Evolutionary conservation across 2,113 vertebrate species (phyloP).

Genomic region (Limnothrissa miodon): DNA sequence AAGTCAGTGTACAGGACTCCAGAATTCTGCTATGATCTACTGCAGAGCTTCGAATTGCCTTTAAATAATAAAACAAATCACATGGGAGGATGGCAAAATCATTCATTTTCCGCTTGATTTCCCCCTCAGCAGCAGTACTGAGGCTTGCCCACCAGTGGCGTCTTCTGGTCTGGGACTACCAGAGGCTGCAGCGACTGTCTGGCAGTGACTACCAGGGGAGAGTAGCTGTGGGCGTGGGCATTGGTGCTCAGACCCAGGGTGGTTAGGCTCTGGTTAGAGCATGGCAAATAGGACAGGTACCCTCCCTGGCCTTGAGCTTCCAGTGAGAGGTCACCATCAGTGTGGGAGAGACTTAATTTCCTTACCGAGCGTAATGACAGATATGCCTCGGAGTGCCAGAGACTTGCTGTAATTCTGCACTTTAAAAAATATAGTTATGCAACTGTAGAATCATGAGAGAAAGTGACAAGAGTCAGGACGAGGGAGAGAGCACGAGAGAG

Average conservation of each 20-base stretch:
- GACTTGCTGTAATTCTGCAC: slow-evolving; percentile 57
- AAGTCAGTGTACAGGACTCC: slow-evolving; percentile 59
- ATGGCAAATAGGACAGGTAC: slow-evolving; percentile 35
- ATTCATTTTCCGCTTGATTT: slow-evolving; percentile 75
- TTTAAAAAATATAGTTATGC: slow-evolving; percentile 54
- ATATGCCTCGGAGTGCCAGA: slow-evolving; percentile 52
- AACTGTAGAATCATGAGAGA: slow-evolving; percentile 43
- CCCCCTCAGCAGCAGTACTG: slow-evolving; percentile 68
- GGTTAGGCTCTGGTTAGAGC: background rate
- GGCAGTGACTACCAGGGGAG: slow-evolving; percentile 29
- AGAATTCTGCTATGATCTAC: slow-evolving; percentile 64
- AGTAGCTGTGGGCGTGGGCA: slow-evolving; percentile 41
- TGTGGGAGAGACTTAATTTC: slow-evolving; percentile 34
- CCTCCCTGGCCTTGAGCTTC: slow-evolving; percentile 48
- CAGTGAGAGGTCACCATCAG: slow-evolving; percentile 33
- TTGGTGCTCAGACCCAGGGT: background rate
- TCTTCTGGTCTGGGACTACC: slow-evolving; percentile 67
- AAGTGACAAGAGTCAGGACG: slow-evolving; percentile 27
- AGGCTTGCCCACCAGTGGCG: slow-evolving; percentile 65
- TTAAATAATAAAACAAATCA: slow-evolving; percentile 49
- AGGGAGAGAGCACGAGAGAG: slow-evolving; percentile 23
- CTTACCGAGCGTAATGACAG: slow-evolving; percentile 64
- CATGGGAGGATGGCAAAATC: slow-evolving; percentile 62
- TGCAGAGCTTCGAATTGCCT: slow-evolving; percentile 55
- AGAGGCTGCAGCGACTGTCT: slow-evolving; percentile 48